Base-by-base conservation (phyloP, 2,797 vertebrate genomes). In the Hippopotamyrus pictus region DNA sequence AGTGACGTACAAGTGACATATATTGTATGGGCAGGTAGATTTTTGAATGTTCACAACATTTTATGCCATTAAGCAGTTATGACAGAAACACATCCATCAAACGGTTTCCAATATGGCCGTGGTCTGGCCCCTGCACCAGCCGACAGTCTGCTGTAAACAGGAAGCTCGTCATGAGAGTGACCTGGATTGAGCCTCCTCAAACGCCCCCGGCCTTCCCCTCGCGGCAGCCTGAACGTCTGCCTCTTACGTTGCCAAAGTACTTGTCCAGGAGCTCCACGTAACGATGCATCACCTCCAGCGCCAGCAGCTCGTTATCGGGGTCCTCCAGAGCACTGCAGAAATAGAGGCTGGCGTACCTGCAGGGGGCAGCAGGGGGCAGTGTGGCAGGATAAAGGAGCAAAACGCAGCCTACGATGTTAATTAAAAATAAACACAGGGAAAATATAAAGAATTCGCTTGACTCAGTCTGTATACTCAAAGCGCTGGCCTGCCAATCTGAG, bases 161-260 rank as follows among this genome's bases (percentile, higher is more conserved):
- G 73, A 19, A 44, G 37, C 73, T 41, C 1, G 73, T 41, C 17
- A 41, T 44, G 73, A 79, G 37, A 41, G 33, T 44, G 73, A 41
- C 73, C 73, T 19, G 73, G 19, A n/a, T 9, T 41, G 37, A 44
- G 14, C 17, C 5, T 17, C 33, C 11, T 17, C 29, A 76, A 33
- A 17, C 73, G 0, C 3, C 8, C 41, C 1, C 3, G 0, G 4
- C 5, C 17, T 0, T 19, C 53, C 17, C 19, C n/a, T 59, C 19
- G 6, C 6, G 6, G 54, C n/a, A 59, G n/a, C 54, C 19, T 59
- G 22, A 41, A 59, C 1, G 6, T 22, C 33, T 65, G 5, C 44
- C 87, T 90, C 97, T 96, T 94, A 99, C 98, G 0, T 98, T 99
- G 91, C 98, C 98, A 94, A 99, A 99, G 95, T 99, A 99, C 93